phyloP scores from a whole-genome alignment of 2,797 vertebrate genomes.

The Valencia hispanica region DNA sequence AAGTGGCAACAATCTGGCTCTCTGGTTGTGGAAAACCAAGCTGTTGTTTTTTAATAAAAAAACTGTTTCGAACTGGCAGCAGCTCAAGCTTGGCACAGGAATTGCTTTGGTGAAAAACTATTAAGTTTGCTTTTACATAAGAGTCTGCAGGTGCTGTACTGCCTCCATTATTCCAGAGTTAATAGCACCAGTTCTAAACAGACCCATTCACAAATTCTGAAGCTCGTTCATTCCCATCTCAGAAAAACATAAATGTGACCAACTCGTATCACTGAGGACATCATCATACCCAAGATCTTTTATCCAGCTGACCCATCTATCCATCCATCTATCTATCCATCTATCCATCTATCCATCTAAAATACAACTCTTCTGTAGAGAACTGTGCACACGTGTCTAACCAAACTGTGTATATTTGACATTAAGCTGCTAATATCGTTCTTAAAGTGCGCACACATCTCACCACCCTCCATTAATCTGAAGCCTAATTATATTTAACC shows the following conservation, averaged over 20 bases:
- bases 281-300: background rate
- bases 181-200: background rate
- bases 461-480: constrained; percentile 64
- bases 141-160: background rate
- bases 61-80: background rate
- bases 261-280: background rate
- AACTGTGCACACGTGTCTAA: background rate
- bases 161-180: background rate
- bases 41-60: background rate
- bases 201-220: constrained; percentile 35
- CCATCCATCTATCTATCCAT: background rate
- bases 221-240: constrained; percentile 22
- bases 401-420: background rate
- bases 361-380: background rate
- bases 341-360: background rate
- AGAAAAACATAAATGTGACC: constrained; percentile 23
- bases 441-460: constrained; percentile 4
- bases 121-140: background rate
- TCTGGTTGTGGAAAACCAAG: no score
- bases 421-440: constrained; percentile 33
- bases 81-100: background rate
- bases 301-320: background rate
- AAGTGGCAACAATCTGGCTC: no score
- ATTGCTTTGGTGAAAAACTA: background rate
- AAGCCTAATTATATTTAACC: constrained; percentile 72